These are phyloP conservation scores for Siphamia tubifer DNA, from an alignment of 2,113 vertebrate genomes.

Conservation along the genomic window DNA sequence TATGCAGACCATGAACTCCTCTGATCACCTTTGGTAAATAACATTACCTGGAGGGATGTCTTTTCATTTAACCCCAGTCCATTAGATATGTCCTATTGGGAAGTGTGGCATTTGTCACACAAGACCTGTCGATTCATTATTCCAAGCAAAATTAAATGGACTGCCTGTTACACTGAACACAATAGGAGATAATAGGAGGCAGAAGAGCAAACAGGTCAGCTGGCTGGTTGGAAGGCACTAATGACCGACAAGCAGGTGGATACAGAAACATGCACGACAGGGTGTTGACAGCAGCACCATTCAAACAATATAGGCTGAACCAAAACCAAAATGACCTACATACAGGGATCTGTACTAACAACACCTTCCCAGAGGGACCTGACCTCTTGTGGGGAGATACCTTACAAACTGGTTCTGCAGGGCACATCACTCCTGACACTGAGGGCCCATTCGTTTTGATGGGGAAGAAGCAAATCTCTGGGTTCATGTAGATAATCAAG, in stretches of 20 bases:
- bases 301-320: constrained; percentile 9
- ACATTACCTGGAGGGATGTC: background rate
- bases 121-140: constrained; percentile 16
- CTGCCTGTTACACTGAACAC: background rate
- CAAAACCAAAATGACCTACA: constrained; percentile 43
- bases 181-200: constrained; percentile 8
- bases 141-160: background rate
- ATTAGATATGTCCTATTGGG: no score
- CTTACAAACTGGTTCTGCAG: constrained; percentile 2
- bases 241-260: constrained; percentile 25
- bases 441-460: background rate
- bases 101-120: no score
- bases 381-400: constrained; percentile 44
- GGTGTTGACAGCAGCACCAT: constrained; percentile 26
- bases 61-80: background rate
- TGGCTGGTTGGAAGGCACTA: constrained; percentile 17
- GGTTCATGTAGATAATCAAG: background rate
- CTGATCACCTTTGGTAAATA: background rate
- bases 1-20: background rate
- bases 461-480: constrained; percentile 2
- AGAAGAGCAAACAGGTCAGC: background rate
- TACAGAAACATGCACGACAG: constrained; percentile 15
- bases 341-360: constrained; percentile 43
- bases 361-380: constrained; percentile 35
- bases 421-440: constrained; percentile 35